Conservation (phyloP, 2,797 vertebrate species). For the Peromyscus melanophrys region DNA sequence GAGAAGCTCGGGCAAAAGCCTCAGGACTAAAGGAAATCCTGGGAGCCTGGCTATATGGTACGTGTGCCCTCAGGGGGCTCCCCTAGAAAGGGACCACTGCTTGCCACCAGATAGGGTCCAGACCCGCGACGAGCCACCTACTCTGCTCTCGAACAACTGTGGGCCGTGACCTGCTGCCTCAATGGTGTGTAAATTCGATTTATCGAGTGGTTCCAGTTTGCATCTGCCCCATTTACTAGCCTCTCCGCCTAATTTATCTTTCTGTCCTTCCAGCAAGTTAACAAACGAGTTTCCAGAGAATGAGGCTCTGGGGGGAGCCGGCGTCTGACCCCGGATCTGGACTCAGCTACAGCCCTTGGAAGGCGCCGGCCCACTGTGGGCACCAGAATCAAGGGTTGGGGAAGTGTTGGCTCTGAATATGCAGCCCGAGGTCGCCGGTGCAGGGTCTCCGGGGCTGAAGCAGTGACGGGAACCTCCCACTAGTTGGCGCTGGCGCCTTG, state of each 20-base stretch:
- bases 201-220: constrained; percentile 51
- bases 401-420: not conserved
- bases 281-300: constrained; percentile 48
- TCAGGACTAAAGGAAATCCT: not conserved
- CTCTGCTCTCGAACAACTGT: not conserved
- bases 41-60: too few relatives aligned
- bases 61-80: not conserved
- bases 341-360: not conserved
- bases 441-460: not conserved
- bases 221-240: not conserved
- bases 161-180: not conserved
- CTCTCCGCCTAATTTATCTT: constrained; percentile 61
- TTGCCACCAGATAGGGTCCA: constrained; percentile 28
- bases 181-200: constrained; percentile 53
- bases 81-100: not conserved
- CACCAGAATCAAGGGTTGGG: not conserved
- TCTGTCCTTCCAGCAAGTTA: not conserved
- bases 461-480: constrained; percentile 44
- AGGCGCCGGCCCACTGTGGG: not conserved
- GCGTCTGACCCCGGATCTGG: not conserved
- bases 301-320: not conserved
- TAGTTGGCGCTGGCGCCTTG: constrained; percentile 78
- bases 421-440: not conserved
- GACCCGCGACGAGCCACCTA: not conserved
- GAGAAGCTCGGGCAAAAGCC: not conserved